Percentiles rank a stretch among this genome's conserved stretches.
phyloP scores from a whole-genome alignment of 2,888 invertebrate genomes.

The Hydrotaea diabolus region DNA sequence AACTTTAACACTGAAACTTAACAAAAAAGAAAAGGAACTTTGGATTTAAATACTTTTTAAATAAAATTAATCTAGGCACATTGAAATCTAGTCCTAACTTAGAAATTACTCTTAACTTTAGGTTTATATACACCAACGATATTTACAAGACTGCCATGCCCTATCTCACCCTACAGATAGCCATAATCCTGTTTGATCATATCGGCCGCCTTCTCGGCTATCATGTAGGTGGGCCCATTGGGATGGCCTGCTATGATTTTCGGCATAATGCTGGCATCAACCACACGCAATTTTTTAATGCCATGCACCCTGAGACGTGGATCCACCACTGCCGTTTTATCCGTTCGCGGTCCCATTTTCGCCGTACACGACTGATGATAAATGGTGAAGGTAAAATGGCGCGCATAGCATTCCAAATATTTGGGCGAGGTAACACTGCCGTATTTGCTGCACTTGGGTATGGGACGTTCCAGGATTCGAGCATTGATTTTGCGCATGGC shows the following conservation, averaged over 20 bases:
- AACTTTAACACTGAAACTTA: too few relatives aligned
- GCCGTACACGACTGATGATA: constrained; percentile 85
- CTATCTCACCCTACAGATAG: constrained; percentile 1
- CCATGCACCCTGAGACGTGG: constrained; percentile 82
- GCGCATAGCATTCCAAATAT: constrained; percentile 85
- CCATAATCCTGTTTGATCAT: constrained; percentile 82
- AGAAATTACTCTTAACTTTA: too few relatives aligned
- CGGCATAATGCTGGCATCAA: constrained; percentile 83
- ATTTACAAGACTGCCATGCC: too few relatives aligned
- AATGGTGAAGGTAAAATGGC: constrained; percentile 83
- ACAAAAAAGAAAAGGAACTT: too few relatives aligned
- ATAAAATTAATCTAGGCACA: too few relatives aligned
- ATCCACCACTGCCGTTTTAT: constrained; percentile 85
- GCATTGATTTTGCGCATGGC: constrained; percentile 83
- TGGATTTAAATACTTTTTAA: too few relatives aligned
- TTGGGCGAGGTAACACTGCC: constrained; percentile 81
- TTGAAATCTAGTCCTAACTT: too few relatives aligned
- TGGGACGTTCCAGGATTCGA: constrained; percentile 80
- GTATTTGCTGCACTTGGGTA: constrained; percentile 83
- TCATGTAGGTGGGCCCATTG: constrained; percentile 82
- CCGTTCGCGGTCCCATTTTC: constrained; percentile 85
- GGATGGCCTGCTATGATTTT: constrained; percentile 82
- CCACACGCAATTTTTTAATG: constrained; percentile 81
- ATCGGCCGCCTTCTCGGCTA: constrained; percentile 83
- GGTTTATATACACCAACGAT: too few relatives aligned